Percentiles rank a stretch among this genome's conserved stretches.
Evolutionary conservation across 2,888 invertebrate species (phyloP).

Genomic region (Ptychoptera contaminata): DNA sequence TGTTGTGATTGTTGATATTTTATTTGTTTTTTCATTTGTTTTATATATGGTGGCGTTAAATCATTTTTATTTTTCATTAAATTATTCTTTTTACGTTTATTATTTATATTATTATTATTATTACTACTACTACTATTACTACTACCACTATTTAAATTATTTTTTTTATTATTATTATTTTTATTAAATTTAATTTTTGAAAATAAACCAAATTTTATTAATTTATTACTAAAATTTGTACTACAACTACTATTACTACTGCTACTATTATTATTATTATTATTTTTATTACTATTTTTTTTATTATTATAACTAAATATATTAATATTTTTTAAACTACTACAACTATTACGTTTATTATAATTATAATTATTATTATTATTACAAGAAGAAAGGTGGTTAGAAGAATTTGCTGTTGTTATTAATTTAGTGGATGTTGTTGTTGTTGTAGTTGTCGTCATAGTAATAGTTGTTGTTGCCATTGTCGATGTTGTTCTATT

Average conservation of each 20-base stretch:
- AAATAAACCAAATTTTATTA: no score
- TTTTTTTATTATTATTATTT: background rate
- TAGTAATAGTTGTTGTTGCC: background rate
- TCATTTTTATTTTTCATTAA: background rate
- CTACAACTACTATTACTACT: constrained; percentile 3
- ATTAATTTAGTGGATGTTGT: background rate
- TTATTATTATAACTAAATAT: constrained; percentile 4
- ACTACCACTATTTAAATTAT: background rate
- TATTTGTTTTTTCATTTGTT: constrained; percentile 11
- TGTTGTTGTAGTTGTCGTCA: constrained; percentile 4
- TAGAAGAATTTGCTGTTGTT: constrained; percentile 4
- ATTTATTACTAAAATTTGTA: constrained; percentile 5
- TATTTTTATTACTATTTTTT: constrained; percentile 5
- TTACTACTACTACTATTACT: background rate
- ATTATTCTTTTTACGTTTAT: background rate
- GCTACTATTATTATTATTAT: constrained; percentile 5
- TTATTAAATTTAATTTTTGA: constrained; percentile 4
- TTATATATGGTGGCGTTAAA: no score
- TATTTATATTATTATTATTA: background rate
- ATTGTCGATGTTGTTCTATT: background rate
- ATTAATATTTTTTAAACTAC: no score
- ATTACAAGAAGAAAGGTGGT: background rate
- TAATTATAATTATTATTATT: background rate
- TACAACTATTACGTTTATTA: constrained; percentile 5
- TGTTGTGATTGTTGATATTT: constrained; percentile 15